Evolutionary conservation across 2,888 invertebrate genomes (phyloP).

Genomic region (Pristionchus mayeri): DNA sequence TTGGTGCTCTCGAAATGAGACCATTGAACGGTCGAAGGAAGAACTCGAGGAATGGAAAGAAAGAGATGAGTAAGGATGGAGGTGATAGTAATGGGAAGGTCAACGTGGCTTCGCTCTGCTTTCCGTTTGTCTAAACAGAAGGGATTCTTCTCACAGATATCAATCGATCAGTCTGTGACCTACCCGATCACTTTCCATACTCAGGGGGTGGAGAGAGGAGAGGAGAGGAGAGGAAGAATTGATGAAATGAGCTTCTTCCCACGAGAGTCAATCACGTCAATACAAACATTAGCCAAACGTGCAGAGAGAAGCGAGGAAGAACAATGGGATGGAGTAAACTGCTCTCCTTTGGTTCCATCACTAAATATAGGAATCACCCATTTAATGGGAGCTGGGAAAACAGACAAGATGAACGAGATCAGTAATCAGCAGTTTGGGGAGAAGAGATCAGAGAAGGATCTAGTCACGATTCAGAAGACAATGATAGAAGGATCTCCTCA

Average conservation of each 20-base stretch:
- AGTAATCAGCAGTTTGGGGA: no score
- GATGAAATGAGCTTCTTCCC: no score
- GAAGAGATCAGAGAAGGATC: not conserved
- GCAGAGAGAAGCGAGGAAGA: not conserved
- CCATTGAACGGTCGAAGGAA: no score
- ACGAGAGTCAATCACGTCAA: not conserved
- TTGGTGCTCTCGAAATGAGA: no score
- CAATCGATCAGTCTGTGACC: constrained; percentile 5
- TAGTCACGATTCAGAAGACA: constrained; percentile 5
- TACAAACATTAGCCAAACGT: not conserved
- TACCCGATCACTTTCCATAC: not conserved
- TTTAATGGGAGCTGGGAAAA: no score
- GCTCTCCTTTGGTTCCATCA: no score
- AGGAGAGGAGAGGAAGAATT: no score
- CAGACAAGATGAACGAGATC: not conserved
- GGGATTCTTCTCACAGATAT: not conserved
- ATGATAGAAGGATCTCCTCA: not conserved
- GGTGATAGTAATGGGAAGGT: no score
- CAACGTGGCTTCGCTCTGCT: not conserved
- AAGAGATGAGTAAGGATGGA: no score
- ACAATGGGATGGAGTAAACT: not conserved
- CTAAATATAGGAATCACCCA: not conserved
- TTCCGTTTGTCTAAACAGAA: constrained; percentile 37
- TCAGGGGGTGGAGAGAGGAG: no score
- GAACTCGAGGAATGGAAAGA: no score